A percentile compares a stretch with the other conserved stretches of the same genome.
Conservation (phyloP, 2,113 vertebrate genomes). For the Zingel zingel region DNA sequence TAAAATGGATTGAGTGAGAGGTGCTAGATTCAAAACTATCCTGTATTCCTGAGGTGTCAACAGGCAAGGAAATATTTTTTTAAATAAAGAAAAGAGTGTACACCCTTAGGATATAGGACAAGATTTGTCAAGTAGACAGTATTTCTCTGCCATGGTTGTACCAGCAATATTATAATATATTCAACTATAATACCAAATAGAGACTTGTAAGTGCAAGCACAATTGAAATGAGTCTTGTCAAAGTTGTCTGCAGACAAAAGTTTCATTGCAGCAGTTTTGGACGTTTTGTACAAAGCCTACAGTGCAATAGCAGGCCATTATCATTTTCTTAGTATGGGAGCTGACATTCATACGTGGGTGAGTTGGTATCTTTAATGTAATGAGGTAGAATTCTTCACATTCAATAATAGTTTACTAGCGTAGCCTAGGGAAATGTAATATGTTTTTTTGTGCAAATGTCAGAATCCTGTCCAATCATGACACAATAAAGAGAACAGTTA, state of each 20-base stretch:
- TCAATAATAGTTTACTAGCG: conserved; percentile 23
- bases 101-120: background rate
- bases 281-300: background rate
- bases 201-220: background rate
- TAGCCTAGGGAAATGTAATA: conserved; percentile 9
- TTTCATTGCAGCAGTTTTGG: background rate
- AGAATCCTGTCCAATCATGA: conserved; percentile 19
- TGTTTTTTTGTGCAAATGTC: conserved; percentile 14
- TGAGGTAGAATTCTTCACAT: conserved; percentile 43
- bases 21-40: conserved; percentile 18
- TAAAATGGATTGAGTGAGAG: conserved; percentile 32
- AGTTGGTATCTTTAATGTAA: conserved; percentile 34
- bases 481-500: conserved; percentile 12
- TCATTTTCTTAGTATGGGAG: conserved; percentile 19
- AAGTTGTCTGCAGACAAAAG: background rate
- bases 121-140: background rate
- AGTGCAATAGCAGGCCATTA: conserved; percentile 3
- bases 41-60: background rate
- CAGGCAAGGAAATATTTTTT: conserved; percentile 11
- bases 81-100: conserved; percentile 10
- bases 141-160: background rate
- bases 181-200: conserved; percentile 1
- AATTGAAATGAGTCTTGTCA: background rate
- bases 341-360: conserved; percentile 35
- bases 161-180: background rate